These are phyloP conservation scores for Pogoniulus pusillus DNA, from an alignment of 2,797 vertebrate genomes.

Conservation along the genomic window DNA sequence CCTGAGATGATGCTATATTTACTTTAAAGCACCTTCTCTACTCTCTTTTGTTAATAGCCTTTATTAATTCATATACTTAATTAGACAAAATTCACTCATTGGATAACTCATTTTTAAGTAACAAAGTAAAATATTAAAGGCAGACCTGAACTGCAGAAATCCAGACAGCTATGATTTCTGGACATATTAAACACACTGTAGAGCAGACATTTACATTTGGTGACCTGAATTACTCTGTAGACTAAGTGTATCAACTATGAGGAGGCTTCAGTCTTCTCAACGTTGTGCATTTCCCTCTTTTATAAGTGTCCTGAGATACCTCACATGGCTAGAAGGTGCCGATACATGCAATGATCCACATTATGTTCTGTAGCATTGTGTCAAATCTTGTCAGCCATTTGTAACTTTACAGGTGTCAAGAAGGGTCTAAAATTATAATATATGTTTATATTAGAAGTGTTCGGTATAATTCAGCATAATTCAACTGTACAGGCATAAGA, in stretches of 20 bases:
- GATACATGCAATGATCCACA: not conserved
- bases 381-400: not conserved
- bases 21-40: not conserved
- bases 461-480: not conserved
- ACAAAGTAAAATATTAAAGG: not conserved
- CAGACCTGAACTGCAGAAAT: not conserved
- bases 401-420: not conserved
- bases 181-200: not conserved
- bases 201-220: not conserved
- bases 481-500: accelerated
- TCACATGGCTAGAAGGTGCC: not conserved
- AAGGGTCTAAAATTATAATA: not conserved
- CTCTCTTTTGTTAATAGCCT: not conserved
- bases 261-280: not conserved
- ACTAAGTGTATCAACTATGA: not conserved
- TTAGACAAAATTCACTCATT: not conserved
- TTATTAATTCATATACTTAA: not conserved
- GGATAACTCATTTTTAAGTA: not conserved
- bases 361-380: not conserved
- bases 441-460: accelerated
- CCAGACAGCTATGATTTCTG: not conserved
- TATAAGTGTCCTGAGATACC: not conserved
- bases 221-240: not conserved
- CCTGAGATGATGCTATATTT: not conserved
- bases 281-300: not conserved